Evolutionary conservation across 2,797 vertebrate genomes (phyloP).

Genomic region (Yasuhikotakia modesta): DNA sequence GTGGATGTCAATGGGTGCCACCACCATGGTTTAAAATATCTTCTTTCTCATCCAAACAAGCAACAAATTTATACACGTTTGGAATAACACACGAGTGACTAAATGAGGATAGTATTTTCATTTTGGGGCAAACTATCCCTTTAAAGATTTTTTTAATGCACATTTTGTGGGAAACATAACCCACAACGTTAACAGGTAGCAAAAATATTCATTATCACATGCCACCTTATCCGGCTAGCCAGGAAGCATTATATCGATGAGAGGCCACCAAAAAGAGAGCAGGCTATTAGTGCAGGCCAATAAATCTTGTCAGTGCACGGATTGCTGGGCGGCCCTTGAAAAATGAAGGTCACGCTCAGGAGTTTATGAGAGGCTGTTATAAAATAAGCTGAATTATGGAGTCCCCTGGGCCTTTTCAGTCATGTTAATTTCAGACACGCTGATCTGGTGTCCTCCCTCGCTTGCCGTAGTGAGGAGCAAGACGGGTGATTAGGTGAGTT

Average conservation of each 20-base stretch:
- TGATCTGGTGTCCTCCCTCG: slow-evolving; percentile 33
- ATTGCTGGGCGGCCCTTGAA: slow-evolving; percentile 66
- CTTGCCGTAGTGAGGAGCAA: slow-evolving; percentile 38
- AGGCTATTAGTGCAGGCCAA: slow-evolving; percentile 77
- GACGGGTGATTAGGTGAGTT: slow-evolving; percentile 46
- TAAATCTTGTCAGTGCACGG: slow-evolving; percentile 80
- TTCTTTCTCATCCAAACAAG: too few relatives aligned
- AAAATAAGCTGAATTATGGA: slow-evolving; percentile 75
- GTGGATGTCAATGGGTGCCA: too few relatives aligned
- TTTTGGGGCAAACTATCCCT: too few relatives aligned
- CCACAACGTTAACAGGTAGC: slow-evolving; percentile 43
- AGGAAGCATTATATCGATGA: slow-evolving; percentile 59
- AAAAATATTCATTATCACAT: slow-evolving; percentile 70
- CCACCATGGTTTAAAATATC: too few relatives aligned
- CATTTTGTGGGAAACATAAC: slow-evolving; percentile 18
- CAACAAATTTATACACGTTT: too few relatives aligned
- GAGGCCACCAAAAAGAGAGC: slow-evolving; percentile 64
- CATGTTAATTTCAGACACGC: slow-evolving; percentile 65
- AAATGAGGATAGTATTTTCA: too few relatives aligned
- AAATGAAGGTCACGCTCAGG: slow-evolving; percentile 81
- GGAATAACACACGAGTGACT: too few relatives aligned
- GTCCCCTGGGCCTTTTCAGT: slow-evolving; percentile 59
- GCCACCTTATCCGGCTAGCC: slow-evolving; percentile 47
- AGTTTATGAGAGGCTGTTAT: slow-evolving; percentile 74
- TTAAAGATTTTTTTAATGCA: background rate